Percentiles rank a stretch among this genome's conserved stretches.
Conservation (phyloP, 2,797 vertebrate species). For the Semaprochilodus insignis region DNA sequence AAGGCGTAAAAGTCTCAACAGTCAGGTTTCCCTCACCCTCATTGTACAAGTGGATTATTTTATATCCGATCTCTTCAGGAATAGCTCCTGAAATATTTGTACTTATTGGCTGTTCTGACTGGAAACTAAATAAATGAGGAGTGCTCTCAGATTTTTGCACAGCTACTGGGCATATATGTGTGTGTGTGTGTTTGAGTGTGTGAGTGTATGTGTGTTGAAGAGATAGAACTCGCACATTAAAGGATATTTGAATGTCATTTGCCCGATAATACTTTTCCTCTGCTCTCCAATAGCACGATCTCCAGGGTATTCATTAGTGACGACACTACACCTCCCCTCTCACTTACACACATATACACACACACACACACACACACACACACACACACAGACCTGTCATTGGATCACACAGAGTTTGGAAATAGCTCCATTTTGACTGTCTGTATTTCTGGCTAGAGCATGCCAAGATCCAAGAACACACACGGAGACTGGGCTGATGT, state of each 20-base stretch:
- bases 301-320: slow-evolving; percentile 74
- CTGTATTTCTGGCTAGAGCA: slow-evolving; percentile 59
- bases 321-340: background rate
- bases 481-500: slow-evolving; percentile 41
- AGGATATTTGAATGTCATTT: slow-evolving; percentile 63
- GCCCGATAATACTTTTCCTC: slow-evolving; percentile 67
- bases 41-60: background rate
- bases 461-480: slow-evolving; percentile 36
- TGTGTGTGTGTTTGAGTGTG: slow-evolving; percentile 18
- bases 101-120: no score
- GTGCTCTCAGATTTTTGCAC: no score
- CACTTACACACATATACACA: slow-evolving; percentile 12
- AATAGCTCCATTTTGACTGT: slow-evolving; percentile 71
- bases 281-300: slow-evolving; percentile 53
- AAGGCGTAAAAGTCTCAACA: no score
- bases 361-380: slow-evolving; percentile 12
- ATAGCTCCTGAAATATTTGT: no score
- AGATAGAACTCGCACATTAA: slow-evolving; percentile 59
- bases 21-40: background rate
- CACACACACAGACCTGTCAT: slow-evolving; percentile 32
- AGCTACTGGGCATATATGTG: background rate
- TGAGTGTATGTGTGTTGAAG: slow-evolving; percentile 17
- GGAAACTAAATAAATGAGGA: no score
- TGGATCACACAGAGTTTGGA: slow-evolving; percentile 53
- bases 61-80: no score